Evolutionary conservation across 2,797 vertebrate genomes (phyloP).

Genomic region (Decapterus maruadsi): DNA sequence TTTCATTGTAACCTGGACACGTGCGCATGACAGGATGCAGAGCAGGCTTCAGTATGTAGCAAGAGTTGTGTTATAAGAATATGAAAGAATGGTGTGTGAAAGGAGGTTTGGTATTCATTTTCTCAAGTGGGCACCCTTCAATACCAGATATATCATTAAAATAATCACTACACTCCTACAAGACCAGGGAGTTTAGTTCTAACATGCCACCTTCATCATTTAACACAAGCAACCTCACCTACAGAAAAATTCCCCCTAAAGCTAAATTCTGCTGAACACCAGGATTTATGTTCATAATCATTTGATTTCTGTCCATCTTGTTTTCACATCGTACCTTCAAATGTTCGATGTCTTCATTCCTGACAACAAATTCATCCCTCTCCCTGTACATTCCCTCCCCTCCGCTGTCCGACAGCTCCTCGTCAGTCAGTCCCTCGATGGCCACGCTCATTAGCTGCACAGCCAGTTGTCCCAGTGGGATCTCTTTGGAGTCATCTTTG

Average conservation of each 20-base stretch:
- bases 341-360: constrained; percentile 96
- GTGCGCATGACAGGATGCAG: constrained; percentile 28
- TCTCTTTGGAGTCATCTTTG: constrained; percentile 80
- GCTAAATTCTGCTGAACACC: not conserved
- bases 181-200: not conserved
- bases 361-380: constrained; percentile 98
- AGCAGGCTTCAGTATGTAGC: constrained; percentile 20
- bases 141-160: not conserved
- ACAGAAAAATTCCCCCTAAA: not conserved
- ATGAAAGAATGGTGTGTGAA: not conserved
- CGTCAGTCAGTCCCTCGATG: constrained; percentile 94
- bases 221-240: not conserved
- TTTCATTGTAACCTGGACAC: constrained; percentile 90
- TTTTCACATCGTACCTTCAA: constrained; percentile 88
- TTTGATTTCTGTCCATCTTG: not conserved
- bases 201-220: not conserved
- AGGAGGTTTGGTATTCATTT: not conserved
- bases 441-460: constrained; percentile 88
- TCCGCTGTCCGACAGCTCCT: constrained; percentile 94
- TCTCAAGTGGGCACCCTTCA: not conserved
- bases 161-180: not conserved
- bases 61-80: not conserved
- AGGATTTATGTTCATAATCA: not conserved
- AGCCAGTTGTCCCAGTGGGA: constrained; percentile 86
- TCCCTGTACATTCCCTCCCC: constrained; percentile 98